Evolutionary conservation across 2,113 vertebrate species (phyloP).

Genomic region (Tetrax tetrax): DNA sequence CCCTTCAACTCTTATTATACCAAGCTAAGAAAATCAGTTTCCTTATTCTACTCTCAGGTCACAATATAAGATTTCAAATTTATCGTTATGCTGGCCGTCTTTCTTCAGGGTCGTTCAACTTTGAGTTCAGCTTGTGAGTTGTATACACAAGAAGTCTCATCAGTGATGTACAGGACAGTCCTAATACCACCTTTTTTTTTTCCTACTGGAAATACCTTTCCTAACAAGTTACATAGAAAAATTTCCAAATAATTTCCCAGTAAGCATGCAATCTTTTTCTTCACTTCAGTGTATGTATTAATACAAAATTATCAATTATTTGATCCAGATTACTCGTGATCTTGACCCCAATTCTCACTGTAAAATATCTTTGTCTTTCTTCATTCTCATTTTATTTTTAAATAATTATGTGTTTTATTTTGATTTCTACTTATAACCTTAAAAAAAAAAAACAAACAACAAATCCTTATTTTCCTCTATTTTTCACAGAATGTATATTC

Average conservation of each 20-base stretch:
- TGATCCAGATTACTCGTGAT: neutral
- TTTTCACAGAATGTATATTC: neutral
- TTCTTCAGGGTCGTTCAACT: neutral
- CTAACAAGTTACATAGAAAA: neutral
- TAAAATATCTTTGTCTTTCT: neutral
- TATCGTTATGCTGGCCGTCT: neutral
- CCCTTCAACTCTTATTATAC: neutral
- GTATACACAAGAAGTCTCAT: neutral
- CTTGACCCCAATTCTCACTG: neutral
- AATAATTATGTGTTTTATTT: neutral
- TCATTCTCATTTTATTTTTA: neutral
- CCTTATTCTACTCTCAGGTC: neutral
- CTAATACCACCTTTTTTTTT: neutral
- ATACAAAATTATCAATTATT: neutral
- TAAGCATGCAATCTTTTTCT: neutral
- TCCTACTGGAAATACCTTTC: neutral
- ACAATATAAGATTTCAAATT: neutral
- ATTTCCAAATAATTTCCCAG: rapidly evolving
- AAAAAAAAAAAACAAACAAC: neutral
- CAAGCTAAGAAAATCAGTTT: neutral
- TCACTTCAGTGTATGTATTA: neutral
- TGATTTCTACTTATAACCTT: neutral
- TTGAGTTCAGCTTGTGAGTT: rapidly evolving
- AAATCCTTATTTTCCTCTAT: rapidly evolving
- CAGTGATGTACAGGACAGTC: neutral